Evolutionary conservation across 1,140 invertebrate genomes (phyloP).

Genomic region (Lycorma delicatula): DNA sequence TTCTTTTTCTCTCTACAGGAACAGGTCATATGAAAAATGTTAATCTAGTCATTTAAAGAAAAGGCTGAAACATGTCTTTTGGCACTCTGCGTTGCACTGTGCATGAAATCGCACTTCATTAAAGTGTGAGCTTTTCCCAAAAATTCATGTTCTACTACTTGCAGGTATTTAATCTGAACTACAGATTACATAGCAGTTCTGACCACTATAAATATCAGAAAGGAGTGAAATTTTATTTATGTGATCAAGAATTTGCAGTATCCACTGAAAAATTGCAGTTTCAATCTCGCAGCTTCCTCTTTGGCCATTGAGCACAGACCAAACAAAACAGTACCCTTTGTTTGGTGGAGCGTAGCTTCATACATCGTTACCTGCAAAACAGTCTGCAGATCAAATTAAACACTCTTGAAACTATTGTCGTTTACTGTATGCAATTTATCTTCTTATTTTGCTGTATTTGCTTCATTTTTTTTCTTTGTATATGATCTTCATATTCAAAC

Average conservation of each 20-base stretch:
- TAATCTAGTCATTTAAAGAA: constrained; percentile 5
- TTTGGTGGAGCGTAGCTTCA: constrained; percentile 15
- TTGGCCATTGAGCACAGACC: constrained; percentile 27
- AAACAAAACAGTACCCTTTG: constrained; percentile 7
- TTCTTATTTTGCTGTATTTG: constrained; percentile 5
- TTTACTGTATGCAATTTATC: constrained; percentile 1
- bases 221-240: constrained; percentile 23
- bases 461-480: background rate
- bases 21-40: constrained; percentile 2
- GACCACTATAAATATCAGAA: constrained; percentile 36
- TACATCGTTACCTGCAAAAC: constrained; percentile 27
- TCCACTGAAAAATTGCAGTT: constrained; percentile 19
- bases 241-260: constrained; percentile 15
- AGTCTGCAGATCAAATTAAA: constrained; percentile 28
- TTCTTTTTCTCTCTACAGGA: background rate
- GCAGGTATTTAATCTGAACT: constrained; percentile 9
- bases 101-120: constrained; percentile 24
- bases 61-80: constrained; percentile 2
- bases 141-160: constrained; percentile 26
- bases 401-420: constrained; percentile 18
- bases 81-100: constrained; percentile 15
- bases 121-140: constrained; percentile 24
- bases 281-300: constrained; percentile 24
- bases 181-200: constrained; percentile 33
- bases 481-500: background rate